Conservation (phyloP, 2,113 vertebrate genomes). For the Calyptommatus sinebrachiatus region DNA sequence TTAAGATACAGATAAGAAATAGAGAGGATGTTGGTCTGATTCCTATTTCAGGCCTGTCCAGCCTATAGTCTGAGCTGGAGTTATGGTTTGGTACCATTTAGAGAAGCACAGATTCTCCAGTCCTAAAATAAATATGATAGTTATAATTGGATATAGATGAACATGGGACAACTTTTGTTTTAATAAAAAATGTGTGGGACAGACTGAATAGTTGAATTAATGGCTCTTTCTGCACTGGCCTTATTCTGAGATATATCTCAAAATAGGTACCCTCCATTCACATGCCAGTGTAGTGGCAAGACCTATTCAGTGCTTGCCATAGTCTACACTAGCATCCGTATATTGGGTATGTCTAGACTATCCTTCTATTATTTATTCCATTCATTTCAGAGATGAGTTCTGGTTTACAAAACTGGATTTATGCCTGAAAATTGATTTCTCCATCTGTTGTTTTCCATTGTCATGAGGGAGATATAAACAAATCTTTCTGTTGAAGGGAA, state of each 20-base stretch:
- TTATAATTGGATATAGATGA: neutral
- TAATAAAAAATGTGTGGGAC: no score
- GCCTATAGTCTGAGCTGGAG: neutral
- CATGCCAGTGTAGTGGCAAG: no score
- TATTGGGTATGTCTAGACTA: neutral
- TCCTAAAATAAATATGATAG: neutral
- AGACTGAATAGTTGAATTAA: no score
- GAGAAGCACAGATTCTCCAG: neutral
- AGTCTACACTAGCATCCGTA: no score
- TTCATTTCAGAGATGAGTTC: neutral
- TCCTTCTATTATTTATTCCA: neutral
- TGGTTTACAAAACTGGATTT: neutral
- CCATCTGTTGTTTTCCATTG: no score
- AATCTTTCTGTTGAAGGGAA: neutral
- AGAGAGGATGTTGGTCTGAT: neutral
- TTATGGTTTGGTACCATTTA: neutral
- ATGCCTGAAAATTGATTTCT: neutral
- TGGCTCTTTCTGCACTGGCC: no score
- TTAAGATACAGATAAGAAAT: neutral
- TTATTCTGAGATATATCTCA: no score
- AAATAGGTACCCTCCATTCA: no score
- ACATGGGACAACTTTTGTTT: neutral
- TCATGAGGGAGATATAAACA: neutral
- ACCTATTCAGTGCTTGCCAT: no score
- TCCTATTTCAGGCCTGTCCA: neutral